Base-by-base conservation (phyloP, 1,140 invertebrate species). In the Penaeus japonicus region DNA sequence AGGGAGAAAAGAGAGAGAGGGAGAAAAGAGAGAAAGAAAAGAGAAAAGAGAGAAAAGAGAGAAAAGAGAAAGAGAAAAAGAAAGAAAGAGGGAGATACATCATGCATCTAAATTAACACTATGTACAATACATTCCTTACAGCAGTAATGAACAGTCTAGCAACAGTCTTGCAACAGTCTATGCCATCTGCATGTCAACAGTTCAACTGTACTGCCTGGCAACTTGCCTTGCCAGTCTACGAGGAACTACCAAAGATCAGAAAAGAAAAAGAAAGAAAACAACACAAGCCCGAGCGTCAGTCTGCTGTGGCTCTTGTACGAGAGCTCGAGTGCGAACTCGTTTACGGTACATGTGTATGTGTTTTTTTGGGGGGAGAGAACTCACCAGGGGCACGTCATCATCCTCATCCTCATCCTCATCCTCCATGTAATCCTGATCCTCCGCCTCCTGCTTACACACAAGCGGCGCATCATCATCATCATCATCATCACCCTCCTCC, bases 361-460 rank as follows among this genome's bases (percentile, higher is more conserved):
- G 20, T 22, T 4, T n/a, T 39, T 27, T 20, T 55, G 47, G 59
- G 18, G 32, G 79, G 17, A 3, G 77, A 24, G 15, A 53, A 90
- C 89, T 89, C 54, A 91, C 90, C 89, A 89, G 75, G 15, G 90
- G 90, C 17, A 84, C 27, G 80, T 89, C 90, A 80, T 90, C 84
- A 57, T 70, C 83, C 30, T 47, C 32, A 80, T 90, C 84, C 65
- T 70, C 83, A 39, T 47, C 32, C n/a, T 35, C 70, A 70, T 86
- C 84, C 22, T 59, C 32, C 24, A 57, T 85, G 47, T 47, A 47
- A 47, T 47, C 47, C 47, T 47, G 47, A 47, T 47, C 47, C 47
- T 47, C 47, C 47, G 47, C 47, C 47, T 47, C 47, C 47, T 47
- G 47, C 15, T 47, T 75, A 47, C 47, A 0, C 47, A 47, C 77